Evolutionary conservation across 2,113 vertebrate species (phyloP).

Genomic region (Circaetus cinerascens): DNA sequence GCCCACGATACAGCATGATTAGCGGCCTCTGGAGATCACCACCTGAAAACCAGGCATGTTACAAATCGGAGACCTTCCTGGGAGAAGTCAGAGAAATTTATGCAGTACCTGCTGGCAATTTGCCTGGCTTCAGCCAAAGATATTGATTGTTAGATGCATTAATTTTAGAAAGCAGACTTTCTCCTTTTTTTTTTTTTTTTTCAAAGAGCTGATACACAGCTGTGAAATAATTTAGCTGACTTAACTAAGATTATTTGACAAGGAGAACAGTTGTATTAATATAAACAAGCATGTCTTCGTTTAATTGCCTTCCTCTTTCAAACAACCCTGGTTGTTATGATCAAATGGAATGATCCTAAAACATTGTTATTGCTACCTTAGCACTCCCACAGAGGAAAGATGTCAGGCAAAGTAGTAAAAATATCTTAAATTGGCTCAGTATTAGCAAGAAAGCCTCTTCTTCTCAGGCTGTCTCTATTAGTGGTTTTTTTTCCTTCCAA

Average conservation of each 20-base stretch:
- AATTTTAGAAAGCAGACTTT: not conserved
- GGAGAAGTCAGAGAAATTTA: not conserved
- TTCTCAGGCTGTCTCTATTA: not conserved
- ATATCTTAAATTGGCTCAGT: not conserved
- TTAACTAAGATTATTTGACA: constrained; percentile 7
- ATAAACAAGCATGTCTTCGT: not conserved
- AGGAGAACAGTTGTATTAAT: not conserved
- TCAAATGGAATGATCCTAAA: not conserved
- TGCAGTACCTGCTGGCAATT: not conserved
- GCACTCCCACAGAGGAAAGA: not conserved
- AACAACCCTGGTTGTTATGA: not conserved
- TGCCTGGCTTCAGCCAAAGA: not conserved
- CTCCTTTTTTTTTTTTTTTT: not conserved
- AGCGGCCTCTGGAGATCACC: not conserved
- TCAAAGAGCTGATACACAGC: not conserved
- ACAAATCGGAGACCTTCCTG: not conserved
- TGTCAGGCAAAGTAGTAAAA: not conserved
- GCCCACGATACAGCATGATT: not conserved
- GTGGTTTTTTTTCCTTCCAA: not conserved
- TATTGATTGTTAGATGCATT: not conserved
- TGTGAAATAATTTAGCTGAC: not conserved
- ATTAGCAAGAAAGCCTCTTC: not conserved
- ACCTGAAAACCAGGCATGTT: not conserved
- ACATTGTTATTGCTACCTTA: not conserved
- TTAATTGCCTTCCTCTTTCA: not conserved